Base-by-base conservation (phyloP, 2,113 vertebrate genomes). In the Lophura nycthemera region DNA sequence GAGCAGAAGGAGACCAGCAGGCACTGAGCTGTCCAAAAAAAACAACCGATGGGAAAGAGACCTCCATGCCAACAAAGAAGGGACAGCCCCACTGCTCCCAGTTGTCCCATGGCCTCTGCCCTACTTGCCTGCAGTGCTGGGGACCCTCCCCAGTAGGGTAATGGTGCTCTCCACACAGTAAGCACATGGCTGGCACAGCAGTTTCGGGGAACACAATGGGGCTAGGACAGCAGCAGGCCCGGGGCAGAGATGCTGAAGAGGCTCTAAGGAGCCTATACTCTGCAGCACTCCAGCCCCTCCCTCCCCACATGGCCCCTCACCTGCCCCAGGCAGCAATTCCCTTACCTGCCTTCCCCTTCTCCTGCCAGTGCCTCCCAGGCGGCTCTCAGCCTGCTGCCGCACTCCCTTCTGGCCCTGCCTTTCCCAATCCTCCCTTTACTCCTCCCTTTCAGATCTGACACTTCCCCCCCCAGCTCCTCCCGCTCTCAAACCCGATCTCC, bases 401-500 rank as follows among this genome's bases (percentile, higher is more conserved):
- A 59, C 64, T 83, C 74, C 73, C 78, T 75, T 74, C 70, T 11
- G 47, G 85, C 48, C n/a, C 86, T 83, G 92, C 81, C 18, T 67
- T 30, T 91, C 95, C 85, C 76, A 1, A 54, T 77, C 91, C 78
- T 93, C 84, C 73, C 80, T 54, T 93, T 76, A 85, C 95, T 94
- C 94, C 96, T 96, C 95, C 96, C 96, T 96, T 93, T 65, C 47
- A 74, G 92, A 82, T 83, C 96, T 89, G 93, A 95, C 96, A 86
- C 96, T 83, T 86, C 64, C 72, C 78, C 88, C 25, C 40, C 67
- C 50, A 52, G 50, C 50, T 83, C 87, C 61, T 50, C 78, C n/a
- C 0, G 54, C 76, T 76, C 80, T 14, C 83, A 71, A 86, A 79
- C 59, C 83, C 77, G 20, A 69, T 85, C 90, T 81, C 88, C 69